Evolutionary conservation across 2,797 vertebrate genomes (phyloP), one percentile per base, ranked within the genome.

Genomic region (Sciurus vulgaris): DNA sequence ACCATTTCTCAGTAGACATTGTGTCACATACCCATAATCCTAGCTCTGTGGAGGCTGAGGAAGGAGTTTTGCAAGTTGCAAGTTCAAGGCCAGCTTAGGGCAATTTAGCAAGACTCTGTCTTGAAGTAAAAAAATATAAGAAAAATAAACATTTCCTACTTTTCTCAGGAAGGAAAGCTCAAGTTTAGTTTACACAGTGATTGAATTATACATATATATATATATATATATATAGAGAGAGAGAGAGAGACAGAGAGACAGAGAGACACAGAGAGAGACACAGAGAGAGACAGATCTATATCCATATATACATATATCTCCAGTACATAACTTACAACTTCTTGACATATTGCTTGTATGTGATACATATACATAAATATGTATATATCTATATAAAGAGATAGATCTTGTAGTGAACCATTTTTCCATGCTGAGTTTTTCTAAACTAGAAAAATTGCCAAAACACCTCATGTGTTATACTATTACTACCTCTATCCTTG

Each of bases 151-250:
- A 79, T 38, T 95, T 96, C 59, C 44, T 41, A 83, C 22, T 44
- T 95, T 95, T 69, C 76, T 85, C 73, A 90, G 35, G 88, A 95
- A 92, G 30, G 51, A 87, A 96, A 90, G 24, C 33, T 84, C 24
- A 87, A 77, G 30, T 83, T 95, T 91, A 95, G 56, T 65, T 86
- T 90, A 92, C 30, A 84, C 59, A 74, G 33, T 84, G 76, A 88
- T 77, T 96, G 59, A 89, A 88, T 30, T 93, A 73, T 67, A 35
- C 4, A 38, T 38, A 38, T 38, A 38, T 38, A 44, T 44, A 44
- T 44, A 44, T 44, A 9, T 44, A 44, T 44, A 44, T 44, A 44
- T n/a, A n/a, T n/a, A n/a, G n/a, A n/a, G n/a, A n/a, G n/a, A n/a
- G n/a, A n/a, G n/a, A n/a, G n/a, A n/a, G n/a, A n/a, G n/a, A n/a